These are phyloP conservation scores for Teleogryllus occipitalis DNA, from an alignment of 1,140 invertebrate species.

Conservation along the genomic window DNA sequence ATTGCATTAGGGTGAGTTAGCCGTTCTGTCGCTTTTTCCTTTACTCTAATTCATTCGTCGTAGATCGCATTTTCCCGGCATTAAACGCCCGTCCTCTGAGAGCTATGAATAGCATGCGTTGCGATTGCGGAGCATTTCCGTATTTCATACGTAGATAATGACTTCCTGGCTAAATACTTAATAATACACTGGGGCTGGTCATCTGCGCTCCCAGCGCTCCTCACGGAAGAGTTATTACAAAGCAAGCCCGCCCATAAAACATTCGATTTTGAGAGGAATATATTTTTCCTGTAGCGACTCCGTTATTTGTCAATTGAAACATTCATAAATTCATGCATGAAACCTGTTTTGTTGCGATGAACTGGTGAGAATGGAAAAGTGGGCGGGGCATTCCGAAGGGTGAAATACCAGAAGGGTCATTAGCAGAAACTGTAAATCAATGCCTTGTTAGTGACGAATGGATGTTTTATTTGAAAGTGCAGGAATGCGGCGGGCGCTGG, in stretches of 20 bases:
- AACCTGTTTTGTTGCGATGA: not conserved
- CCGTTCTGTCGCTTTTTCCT: no score
- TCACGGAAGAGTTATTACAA: not conserved
- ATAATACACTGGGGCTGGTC: not conserved
- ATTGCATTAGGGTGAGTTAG: no score
- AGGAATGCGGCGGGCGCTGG: not conserved
- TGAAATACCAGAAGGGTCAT: slow-evolving; percentile 4
- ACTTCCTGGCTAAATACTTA: not conserved
- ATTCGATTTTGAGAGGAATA: not conserved
- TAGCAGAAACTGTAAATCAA: not conserved
- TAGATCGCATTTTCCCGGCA: no score
- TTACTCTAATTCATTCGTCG: no score
- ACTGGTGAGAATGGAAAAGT: not conserved
- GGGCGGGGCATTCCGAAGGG: no score
- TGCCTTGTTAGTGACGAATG: not conserved
- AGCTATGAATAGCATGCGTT: no score
- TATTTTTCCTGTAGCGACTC: not conserved
- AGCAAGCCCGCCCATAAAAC: not conserved
- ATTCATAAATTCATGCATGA: not conserved
- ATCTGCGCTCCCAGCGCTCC: not conserved
- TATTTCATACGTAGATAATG: not conserved
- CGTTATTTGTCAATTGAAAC: slow-evolving; percentile 5
- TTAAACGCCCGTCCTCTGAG: no score
- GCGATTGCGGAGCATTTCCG: no score
- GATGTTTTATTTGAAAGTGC: slow-evolving; percentile 5